A percentile compares a stretch with the other conserved stretches of the same genome.
Conservation (phyloP, 1,140 invertebrate genomes). For the Lucilia sericata region DNA sequence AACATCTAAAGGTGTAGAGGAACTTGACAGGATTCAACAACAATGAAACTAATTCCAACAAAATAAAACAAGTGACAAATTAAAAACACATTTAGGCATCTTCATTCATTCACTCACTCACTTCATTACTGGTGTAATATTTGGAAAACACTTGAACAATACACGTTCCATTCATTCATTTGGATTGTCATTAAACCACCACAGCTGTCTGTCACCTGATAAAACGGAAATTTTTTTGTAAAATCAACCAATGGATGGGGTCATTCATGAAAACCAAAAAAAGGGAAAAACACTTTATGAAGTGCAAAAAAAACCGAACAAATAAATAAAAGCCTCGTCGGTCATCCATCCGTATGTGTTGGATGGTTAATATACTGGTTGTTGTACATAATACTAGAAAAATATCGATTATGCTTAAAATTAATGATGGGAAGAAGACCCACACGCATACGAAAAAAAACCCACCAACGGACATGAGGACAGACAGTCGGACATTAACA, state of each 20-base stretch:
- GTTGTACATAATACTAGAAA: background rate
- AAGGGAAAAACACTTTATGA: background rate
- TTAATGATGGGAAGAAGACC: background rate
- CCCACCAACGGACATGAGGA: background rate
- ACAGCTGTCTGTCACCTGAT: background rate
- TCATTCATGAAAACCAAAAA: background rate
- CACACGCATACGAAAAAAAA: background rate
- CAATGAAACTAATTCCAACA: background rate
- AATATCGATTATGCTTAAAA: background rate
- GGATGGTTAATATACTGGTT: background rate
- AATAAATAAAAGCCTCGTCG: no score
- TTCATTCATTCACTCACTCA: background rate
- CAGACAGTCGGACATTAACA: no score
- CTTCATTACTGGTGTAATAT: background rate
- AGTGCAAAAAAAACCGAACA: background rate
- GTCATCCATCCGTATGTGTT: background rate
- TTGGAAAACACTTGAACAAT: background rate
- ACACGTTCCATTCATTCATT: background rate
- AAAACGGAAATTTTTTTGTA: background rate
- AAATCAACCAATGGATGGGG: background rate
- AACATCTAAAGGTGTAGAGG: background rate
- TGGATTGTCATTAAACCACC: background rate
- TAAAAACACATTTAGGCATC: background rate
- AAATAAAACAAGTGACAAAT: constrained; percentile 1
- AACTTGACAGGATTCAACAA: background rate